Base-by-base conservation (phyloP, 2,888 invertebrate genomes). In the Ichneumoninae sp. region DNA sequence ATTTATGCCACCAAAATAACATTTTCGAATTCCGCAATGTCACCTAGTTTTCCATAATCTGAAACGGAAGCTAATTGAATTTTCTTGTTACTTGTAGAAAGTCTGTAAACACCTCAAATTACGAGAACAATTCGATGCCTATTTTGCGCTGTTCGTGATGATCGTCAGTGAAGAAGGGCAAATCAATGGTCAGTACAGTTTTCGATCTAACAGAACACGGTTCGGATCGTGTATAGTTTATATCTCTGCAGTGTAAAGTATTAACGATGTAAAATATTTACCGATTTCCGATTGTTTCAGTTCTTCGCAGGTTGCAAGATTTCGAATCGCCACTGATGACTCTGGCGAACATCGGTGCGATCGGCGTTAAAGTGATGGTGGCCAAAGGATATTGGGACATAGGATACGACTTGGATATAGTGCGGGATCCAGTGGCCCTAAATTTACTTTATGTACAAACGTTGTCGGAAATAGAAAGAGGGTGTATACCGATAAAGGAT, bases 321-420 rank as follows among this genome's bases (percentile, higher is more conserved):
- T 99, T 98, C 95, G 99, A 99, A 95, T 98, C 98, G 88, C 99
- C 99, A 0, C 98, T 97, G 94, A 97, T 99, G 94, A 98, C 99
- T 76, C 96, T 98, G 89, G 97, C 97, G 92, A 96, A 91, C 78
- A 88, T 92, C 71, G 88, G 96, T 93, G 96, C 97, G 83, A 96
- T 96, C 85, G 96, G 96, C 87, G 96, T 96, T 92, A 96, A 96
- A 94, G 96, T 99, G 94, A 96, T 98, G 87, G 95, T 99, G 88
- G 96, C 98, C 90, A 99, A 98, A 95, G 97, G 98, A 94, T 98
- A 97, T 93, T 99, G 98, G 98, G 98, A 99, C 93, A 95, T 96
- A 36, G 95, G 95, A 79, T 97, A 97, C 94, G 99, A 99, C 94
- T 95, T 96, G 83, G 96, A 97, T 92, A 94, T 99, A 87, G 95